Percentiles rank a stretch among this genome's conserved stretches.
phyloP scores from a whole-genome alignment of 2,797 vertebrate species.

The Halcyon smyrnensis region DNA sequence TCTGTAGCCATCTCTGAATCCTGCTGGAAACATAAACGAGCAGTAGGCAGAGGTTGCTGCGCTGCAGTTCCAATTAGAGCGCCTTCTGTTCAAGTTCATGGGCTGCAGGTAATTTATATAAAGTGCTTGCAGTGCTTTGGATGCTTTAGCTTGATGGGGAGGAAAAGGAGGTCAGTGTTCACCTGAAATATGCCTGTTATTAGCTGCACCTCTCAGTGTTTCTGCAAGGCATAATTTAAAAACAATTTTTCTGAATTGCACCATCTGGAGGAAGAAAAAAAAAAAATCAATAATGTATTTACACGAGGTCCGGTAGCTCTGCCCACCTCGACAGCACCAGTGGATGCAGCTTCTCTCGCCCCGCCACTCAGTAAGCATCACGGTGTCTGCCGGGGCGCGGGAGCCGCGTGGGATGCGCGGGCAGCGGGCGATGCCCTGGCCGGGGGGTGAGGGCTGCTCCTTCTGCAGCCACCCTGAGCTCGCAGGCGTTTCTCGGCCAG shows the following conservation, averaged over 20 bases:
- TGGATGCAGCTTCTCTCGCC: neutral
- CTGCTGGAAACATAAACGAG: neutral
- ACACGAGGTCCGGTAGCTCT: neutral
- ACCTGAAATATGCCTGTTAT: slow-evolving; percentile 48
- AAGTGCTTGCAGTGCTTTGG: neutral
- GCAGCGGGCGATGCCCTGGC: neutral
- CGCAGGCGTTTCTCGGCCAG: rapidly evolving
- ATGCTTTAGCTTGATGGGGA: slow-evolving; percentile 7
- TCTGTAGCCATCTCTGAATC: neutral
- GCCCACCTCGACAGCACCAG: neutral
- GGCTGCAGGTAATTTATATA: slow-evolving; percentile 13
- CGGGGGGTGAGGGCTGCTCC: rapidly evolving
- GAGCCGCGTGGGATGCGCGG: rapidly evolving
- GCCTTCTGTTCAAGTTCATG: slow-evolving; percentile 10
- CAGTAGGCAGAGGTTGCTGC: neutral
- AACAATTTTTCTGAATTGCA: slow-evolving; percentile 60
- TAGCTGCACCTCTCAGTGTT: slow-evolving; percentile 44
- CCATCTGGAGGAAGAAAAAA: slow-evolving; percentile 53
- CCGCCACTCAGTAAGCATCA: rapidly evolving
- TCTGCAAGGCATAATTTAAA: slow-evolving; percentile 65
- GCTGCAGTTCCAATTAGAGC: slow-evolving; percentile 55
- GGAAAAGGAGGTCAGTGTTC: slow-evolving; percentile 55
- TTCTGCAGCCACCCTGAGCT: too few relatives aligned
- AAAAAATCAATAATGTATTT: slow-evolving; percentile 50
- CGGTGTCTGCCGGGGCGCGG: neutral